phyloP scores from a whole-genome alignment of 1,140 invertebrate species.

The Leptoteleia sp. region DNA sequence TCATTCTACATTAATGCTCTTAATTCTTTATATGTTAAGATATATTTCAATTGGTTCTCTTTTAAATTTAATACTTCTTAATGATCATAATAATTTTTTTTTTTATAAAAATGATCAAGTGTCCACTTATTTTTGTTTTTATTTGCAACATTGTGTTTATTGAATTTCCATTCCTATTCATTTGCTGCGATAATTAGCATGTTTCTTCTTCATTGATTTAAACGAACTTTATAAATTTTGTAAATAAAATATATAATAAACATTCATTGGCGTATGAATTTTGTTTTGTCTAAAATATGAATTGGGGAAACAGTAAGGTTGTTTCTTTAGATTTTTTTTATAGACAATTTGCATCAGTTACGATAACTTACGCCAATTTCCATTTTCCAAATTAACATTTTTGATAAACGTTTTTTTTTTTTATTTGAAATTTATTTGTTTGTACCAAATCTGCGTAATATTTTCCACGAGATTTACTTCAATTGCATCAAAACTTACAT shows the following conservation, averaged over 20 bases:
- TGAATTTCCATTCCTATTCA: constrained; percentile 8
- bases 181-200: neutral
- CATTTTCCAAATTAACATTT: no score
- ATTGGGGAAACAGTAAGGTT: neutral
- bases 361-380: no score
- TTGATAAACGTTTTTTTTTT: neutral
- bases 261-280: constrained; percentile 3
- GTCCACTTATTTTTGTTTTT: no score
- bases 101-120: no score
- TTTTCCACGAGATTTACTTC: no score
- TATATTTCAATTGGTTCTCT: neutral
- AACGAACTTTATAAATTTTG: constrained; percentile 22
- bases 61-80: neutral
- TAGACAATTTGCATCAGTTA: constrained; percentile 9
- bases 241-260: constrained; percentile 26
- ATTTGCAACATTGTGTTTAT: no score
- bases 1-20: no score
- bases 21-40: no score
- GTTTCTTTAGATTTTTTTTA: neutral
- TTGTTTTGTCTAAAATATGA: neutral
- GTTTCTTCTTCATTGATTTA: constrained; percentile 8
- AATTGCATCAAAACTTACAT: no score
- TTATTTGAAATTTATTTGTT: neutral
- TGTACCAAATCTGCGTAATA: no score
- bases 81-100: no score